Evolutionary conservation across 2,797 vertebrate genomes (phyloP), one percentile per base, ranked within the genome.

Genomic region (Prunella strophiata): DNA sequence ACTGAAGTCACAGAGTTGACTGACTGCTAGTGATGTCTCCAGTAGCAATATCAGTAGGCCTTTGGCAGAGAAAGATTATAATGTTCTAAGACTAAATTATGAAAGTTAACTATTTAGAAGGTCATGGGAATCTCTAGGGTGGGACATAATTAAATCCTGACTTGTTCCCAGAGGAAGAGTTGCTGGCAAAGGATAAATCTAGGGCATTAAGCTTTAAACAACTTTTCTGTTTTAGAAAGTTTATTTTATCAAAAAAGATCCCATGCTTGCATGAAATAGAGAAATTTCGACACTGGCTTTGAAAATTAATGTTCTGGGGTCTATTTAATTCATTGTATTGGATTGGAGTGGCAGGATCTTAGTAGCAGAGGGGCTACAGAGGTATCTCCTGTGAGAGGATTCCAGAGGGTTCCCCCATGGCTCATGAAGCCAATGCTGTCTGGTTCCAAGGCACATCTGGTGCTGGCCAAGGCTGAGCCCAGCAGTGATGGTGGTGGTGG

Each of bases 361-460:
- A 42, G 38, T 16, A 61, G 16, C 3, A 16, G 25, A 8, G 8
- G 5, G 13, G 5, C 36, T 63, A n/a, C 4, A 18, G n/a, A 10
- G 10, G 5, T 47, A 20, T 5, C 10, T 66, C 62, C 43, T 68
- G 18, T 23, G 19, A 79, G 47, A 50, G 59, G 45, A 2, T 63
- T 40, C 26, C 5, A 19, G 72, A 68, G 47, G 20, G 23, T 30
- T 57, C 17, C 5, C 16, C 29, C 4, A 3, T 30, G 26, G 50
- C 43, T 2, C 1, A 29, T 2, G 9, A 18, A 62, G 43, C 5
- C 63, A 75, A 5, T 15, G 15, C 25, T 26, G n/a, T 14, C 18
- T 0, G 1, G 6, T 30, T 81, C n/a, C 10, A 27, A 38, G 47
- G 19, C 0, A 1, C 14, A 36, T 5, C 6, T 0, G 0, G 18